phyloP scores from a whole-genome alignment of 2,888 invertebrate species.

The Carcina quercana region DNA sequence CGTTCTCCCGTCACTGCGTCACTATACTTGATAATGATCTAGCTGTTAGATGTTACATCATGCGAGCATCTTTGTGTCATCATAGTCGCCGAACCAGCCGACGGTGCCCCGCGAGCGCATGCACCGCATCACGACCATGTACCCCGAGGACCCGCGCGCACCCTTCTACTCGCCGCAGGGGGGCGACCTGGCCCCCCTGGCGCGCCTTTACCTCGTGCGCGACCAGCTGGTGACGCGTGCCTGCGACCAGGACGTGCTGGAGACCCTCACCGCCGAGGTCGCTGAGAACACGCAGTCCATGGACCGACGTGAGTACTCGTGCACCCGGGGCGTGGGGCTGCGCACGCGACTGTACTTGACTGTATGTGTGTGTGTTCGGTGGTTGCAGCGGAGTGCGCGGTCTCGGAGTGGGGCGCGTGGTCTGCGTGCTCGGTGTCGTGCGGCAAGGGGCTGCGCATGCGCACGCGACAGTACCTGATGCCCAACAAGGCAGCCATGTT shows the following conservation, averaged over 20 bases:
- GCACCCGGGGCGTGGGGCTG: too few relatives aligned
- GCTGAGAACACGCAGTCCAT: constrained; percentile 81
- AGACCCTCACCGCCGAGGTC: constrained; percentile 74
- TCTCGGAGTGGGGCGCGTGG: constrained; percentile 84
- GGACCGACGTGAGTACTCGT: constrained; percentile 74
- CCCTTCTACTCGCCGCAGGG: constrained; percentile 90
- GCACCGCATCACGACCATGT: constrained; percentile 90
- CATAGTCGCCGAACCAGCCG: constrained; percentile 87
- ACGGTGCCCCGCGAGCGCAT: constrained; percentile 88
- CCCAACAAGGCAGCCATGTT: constrained; percentile 83
- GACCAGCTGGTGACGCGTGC: constrained; percentile 82
- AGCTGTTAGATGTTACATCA: too few relatives aligned
- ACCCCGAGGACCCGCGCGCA: constrained; percentile 92
- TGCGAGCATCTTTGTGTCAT: too few relatives aligned
- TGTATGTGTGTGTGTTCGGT: background rate
- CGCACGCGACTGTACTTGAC: too few relatives aligned
- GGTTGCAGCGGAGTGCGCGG: constrained; percentile 89
- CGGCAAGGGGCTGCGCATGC: constrained; percentile 89
- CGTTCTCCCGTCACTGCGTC: too few relatives aligned
- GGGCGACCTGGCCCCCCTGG: constrained; percentile 86
- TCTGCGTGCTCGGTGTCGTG: constrained; percentile 89
- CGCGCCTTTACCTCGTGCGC: constrained; percentile 83
- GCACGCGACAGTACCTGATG: constrained; percentile 81
- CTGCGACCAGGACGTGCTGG: constrained; percentile 79
- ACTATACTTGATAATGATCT: too few relatives aligned